phyloP scores from a whole-genome alignment of 2,113 vertebrate genomes.

The Phyllopteryx taeniolatus region DNA sequence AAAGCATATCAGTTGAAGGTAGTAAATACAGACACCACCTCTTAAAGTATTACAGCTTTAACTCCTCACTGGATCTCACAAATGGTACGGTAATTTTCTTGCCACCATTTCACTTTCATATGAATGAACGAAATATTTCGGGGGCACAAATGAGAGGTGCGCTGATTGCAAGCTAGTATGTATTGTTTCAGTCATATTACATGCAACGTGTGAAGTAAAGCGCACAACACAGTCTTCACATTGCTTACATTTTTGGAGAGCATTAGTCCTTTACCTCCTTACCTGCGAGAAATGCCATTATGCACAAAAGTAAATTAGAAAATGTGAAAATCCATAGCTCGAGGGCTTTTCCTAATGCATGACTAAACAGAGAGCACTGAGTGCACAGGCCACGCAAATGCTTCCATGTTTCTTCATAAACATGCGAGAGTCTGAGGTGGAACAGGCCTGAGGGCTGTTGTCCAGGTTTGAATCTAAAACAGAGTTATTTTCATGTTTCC shows the following conservation, averaged over 20 bases:
- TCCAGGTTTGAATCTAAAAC: constrained; percentile 47
- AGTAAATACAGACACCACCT: neutral
- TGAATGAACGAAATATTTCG: constrained; percentile 3
- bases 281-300: constrained; percentile 4
- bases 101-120: neutral
- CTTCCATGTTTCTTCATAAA: constrained; percentile 10
- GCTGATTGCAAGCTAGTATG: neutral
- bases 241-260: constrained; percentile 2
- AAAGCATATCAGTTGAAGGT: neutral
- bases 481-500: constrained; percentile 42
- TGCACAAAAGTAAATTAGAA: neutral
- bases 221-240: neutral
- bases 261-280: neutral
- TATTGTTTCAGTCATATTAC: neutral
- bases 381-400: constrained; percentile 1
- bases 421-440: constrained; percentile 12
- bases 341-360: neutral
- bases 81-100: neutral
- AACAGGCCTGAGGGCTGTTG: constrained; percentile 25
- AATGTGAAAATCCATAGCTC: constrained; percentile 1
- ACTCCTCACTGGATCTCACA: neutral
- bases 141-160: neutral
- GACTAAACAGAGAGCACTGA: constrained; percentile 4
- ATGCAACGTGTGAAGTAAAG: neutral
- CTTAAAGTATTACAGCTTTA: neutral